phyloP scores from a whole-genome alignment of 2,113 vertebrate genomes.

The Agapornis roseicollis region DNA sequence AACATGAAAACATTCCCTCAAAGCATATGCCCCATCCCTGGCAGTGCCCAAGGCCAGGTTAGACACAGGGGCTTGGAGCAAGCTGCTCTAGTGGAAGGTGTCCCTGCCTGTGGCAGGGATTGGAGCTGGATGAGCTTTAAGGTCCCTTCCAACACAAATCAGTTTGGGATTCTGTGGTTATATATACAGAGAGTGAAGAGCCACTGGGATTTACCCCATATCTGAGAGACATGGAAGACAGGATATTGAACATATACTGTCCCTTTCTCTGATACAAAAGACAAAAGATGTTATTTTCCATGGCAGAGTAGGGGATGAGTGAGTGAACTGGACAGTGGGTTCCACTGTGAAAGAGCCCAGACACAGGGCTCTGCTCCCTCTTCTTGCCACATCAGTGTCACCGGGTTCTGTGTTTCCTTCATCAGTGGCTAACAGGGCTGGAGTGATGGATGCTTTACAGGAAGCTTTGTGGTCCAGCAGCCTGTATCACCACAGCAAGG shows the following conservation, averaged over 20 bases:
- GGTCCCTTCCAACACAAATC: background rate
- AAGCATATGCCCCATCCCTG: background rate
- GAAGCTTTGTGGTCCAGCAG: constrained; percentile 81
- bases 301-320: background rate
- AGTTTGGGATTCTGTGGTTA: background rate
- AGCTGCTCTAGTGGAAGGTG: background rate
- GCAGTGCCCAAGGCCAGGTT: background rate
- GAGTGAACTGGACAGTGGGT: too few relatives aligned
- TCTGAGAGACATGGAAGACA: background rate
- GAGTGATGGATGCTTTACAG: constrained; percentile 82
- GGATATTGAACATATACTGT: background rate
- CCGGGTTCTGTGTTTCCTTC: background rate
- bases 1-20: background rate
- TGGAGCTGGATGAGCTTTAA: background rate
- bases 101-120: too few relatives aligned
- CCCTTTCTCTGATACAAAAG: background rate
- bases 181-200: background rate
- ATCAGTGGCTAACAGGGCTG: constrained; percentile 78
- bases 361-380: background rate
- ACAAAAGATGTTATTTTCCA: background rate
- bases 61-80: background rate
- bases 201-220: background rate
- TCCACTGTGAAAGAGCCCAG: accelerated
- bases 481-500: constrained; percentile 82
- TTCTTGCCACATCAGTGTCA: background rate